A percentile compares a stretch with the other conserved stretches of the same genome.
phyloP scores from a whole-genome alignment of 2,888 invertebrate genomes.

The Agapostemon virescens region DNA sequence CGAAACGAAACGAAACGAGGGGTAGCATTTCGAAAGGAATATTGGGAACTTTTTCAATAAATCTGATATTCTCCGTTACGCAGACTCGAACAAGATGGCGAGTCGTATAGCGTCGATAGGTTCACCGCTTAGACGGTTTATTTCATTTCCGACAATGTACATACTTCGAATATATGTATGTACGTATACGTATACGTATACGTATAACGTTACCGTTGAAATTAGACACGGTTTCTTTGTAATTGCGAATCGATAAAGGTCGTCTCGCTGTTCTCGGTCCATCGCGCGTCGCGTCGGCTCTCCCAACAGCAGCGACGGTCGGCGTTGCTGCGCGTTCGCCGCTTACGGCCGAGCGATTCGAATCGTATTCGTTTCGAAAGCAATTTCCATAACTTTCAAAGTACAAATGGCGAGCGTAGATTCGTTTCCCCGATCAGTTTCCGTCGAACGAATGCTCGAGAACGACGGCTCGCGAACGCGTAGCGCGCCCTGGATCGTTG shows the following conservation, averaged over 20 bases:
- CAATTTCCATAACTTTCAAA: constrained; percentile 27
- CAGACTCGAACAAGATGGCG: constrained; percentile 14
- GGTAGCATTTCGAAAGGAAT: background rate
- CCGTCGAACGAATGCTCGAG: constrained; percentile 64
- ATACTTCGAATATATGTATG: constrained; percentile 8
- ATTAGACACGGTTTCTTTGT: constrained; percentile 29
- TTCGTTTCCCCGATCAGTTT: constrained; percentile 34
- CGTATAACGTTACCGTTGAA: constrained; percentile 15
- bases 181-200: constrained; percentile 13
- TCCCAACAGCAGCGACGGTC: constrained; percentile 2
- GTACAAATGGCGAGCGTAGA: constrained; percentile 77
- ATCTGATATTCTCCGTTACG: constrained; percentile 1
- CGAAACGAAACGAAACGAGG: too few species aligned
- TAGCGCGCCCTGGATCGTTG: too few species aligned
- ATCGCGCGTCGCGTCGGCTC: constrained; percentile 9
- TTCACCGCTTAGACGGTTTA: constrained; percentile 4
- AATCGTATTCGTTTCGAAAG: background rate
- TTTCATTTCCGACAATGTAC: constrained; percentile 14
- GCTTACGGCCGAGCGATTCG: background rate
- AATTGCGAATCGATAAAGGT: constrained; percentile 5
- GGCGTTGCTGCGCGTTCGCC: constrained; percentile 5
- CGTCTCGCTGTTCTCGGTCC: constrained; percentile 1
- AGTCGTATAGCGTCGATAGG: constrained; percentile 11
- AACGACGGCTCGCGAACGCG: constrained; percentile 76
- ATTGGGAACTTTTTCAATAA: background rate